Conservation (phyloP, 2,797 vertebrate species). For the Psittacula derbiana region DNA sequence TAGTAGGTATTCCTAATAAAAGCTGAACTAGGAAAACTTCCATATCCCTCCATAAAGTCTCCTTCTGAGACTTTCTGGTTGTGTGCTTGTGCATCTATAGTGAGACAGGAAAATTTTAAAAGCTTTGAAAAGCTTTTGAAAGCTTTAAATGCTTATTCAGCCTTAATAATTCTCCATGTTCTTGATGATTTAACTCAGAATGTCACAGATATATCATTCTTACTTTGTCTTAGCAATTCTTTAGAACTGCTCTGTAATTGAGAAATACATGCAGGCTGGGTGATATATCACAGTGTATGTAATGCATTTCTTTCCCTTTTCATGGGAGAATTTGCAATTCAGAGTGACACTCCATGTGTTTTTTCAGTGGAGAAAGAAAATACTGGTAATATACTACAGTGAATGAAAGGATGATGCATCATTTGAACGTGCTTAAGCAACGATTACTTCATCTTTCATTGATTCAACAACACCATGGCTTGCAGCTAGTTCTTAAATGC, state of each 20-base stretch:
- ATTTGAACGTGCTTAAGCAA: not conserved
- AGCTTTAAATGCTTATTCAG: not conserved
- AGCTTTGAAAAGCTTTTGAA: not conserved
- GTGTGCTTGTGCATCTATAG: not conserved
- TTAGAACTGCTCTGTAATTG: not conserved
- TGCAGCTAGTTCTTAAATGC: not conserved
- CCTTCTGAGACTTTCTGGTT: not conserved
- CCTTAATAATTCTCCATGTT: not conserved
- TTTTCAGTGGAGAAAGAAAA: not conserved
- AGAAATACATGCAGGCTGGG: not conserved
- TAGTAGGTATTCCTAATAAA: not conserved
- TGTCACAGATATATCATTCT: not conserved
- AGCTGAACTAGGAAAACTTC: not conserved
- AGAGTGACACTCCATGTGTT: not conserved
- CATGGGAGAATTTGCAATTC: not conserved
- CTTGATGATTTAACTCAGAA: not conserved
- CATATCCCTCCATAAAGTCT: not conserved
- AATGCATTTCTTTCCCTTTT: conserved; percentile 5
- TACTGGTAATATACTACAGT: not conserved
- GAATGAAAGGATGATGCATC: not conserved
- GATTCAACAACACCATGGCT: not conserved
- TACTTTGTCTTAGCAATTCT: not conserved
- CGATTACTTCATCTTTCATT: not conserved
- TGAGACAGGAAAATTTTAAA: not conserved
- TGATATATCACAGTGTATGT: not conserved